Evolutionary conservation across 1,140 invertebrate genomes (phyloP), one percentile per base, ranked within the genome.

Genomic region (Berghia stephanieae): DNA sequence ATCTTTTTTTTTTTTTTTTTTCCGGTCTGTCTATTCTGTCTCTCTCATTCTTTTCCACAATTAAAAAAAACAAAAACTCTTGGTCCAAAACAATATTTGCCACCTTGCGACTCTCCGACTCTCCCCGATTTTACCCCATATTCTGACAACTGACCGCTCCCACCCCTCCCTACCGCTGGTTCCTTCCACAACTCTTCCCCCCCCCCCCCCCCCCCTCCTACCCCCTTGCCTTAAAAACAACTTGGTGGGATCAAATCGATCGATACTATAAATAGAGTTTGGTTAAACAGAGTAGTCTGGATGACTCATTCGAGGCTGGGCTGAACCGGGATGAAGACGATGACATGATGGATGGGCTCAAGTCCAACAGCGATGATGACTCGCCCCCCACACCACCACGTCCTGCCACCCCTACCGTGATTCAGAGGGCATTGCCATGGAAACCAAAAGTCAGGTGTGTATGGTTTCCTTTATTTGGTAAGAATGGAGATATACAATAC

Each of bases 261-360:
- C 42, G 27, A 44, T 24, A 42, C 46, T 46, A 43, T 42, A 57
- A 46, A 63, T 75, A 95, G 92, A 93, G 92, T 86, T 92, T 97
- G 82, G 94, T 95, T 87, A 98, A 98, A 89, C 97, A 98, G 92
- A 96, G 94, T 81, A 97, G 96, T 79, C 90, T 98, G 60, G 96
- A 98, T 90, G 96, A 98, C 87, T 90, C 93, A 74, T 92, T 94
- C 73, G 86, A 90, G 10, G 75, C 71, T 31, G 77, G 76, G 3
- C 73, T 75, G 0, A 69, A 75, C 24, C 42, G 86, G 66, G 81
- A 87, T 71, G 83, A 85, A 55, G 85, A 86, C 31, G 78, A 79
- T 69, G 78, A 75, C 67, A 21, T 79, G 18, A 79, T 60, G 78
- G 71, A 74, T n/a, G 63, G 71, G 5, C 49, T 75, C 18, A 74